phyloP scores from a whole-genome alignment of 1,140 invertebrate species.

The Monomorium pharaonis region DNA sequence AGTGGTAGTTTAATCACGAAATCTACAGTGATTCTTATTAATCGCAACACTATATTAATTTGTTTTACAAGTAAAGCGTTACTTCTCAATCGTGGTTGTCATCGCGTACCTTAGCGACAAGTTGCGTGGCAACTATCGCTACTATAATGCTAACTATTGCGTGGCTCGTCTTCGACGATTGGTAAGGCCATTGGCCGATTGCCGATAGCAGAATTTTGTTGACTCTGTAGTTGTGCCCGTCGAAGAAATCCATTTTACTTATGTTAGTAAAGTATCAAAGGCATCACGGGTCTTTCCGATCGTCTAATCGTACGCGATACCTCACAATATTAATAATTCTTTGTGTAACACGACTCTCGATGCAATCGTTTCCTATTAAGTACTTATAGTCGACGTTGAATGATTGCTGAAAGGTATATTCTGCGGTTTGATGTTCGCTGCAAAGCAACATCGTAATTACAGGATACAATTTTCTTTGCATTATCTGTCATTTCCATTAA shows the following conservation, averaged over 20 bases:
- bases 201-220: conserved; percentile 63
- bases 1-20: too few species aligned
- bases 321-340: conserved; percentile 37
- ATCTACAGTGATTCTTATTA: too few species aligned
- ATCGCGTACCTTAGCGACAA: conserved; percentile 21
- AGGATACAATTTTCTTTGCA: background rate
- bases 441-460: background rate
- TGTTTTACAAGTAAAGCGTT: too few species aligned
- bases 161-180: conserved; percentile 32
- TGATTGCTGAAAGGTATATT: conserved; percentile 28
- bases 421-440: background rate
- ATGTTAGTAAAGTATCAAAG: background rate
- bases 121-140: conserved; percentile 21
- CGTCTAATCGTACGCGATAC: background rate
- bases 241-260: conserved; percentile 49
- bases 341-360: background rate
- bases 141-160: background rate
- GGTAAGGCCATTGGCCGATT: conserved; percentile 71
- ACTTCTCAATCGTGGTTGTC: background rate
- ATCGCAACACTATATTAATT: too few species aligned
- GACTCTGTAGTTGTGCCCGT: conserved; percentile 41
- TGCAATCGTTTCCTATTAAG: conserved; percentile 28
- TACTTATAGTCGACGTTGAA: conserved; percentile 3
- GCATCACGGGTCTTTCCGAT: background rate
- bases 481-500: conserved; percentile 3